Evolutionary conservation across 2,797 vertebrate species (phyloP).

Genomic region (Champsocephalus gunnari): DNA sequence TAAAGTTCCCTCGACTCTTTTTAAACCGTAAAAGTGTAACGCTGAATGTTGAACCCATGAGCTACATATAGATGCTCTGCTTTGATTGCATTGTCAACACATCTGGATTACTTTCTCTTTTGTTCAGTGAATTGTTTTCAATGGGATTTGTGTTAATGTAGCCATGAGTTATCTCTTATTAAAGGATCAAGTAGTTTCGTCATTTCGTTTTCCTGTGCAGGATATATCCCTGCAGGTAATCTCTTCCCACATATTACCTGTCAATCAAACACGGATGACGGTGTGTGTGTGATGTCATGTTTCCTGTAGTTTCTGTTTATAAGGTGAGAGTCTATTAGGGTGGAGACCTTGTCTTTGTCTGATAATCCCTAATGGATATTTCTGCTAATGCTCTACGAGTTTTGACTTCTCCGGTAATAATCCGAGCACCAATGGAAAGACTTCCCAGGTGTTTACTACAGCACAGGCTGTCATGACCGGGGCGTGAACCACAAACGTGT

Average conservation of each 20-base stretch:
- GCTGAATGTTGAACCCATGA: neutral
- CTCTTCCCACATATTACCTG: neutral
- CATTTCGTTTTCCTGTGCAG: neutral
- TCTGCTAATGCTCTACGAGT: slow-evolving; percentile 40
- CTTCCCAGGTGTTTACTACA: slow-evolving; percentile 25
- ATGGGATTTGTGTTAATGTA: neutral
- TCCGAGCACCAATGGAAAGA: slow-evolving; percentile 17
- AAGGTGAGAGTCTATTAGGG: neutral
- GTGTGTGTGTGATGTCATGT: slow-evolving; percentile 19
- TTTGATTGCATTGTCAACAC: neutral
- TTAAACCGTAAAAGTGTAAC: slow-evolving; percentile 1
- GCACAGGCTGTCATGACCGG: neutral
- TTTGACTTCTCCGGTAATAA: slow-evolving; percentile 33
- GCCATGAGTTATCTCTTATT: neutral
- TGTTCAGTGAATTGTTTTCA: neutral
- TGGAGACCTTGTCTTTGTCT: slow-evolving; percentile 38
- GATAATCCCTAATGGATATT: slow-evolving; percentile 43
- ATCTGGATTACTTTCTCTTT: slow-evolving; percentile 1
- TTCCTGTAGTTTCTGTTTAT: slow-evolving; percentile 41
- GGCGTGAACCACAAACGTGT: slow-evolving; percentile 40
- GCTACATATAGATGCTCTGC: neutral
- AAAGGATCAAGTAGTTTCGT: neutral
- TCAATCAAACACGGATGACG: slow-evolving; percentile 15
- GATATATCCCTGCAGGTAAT: neutral
- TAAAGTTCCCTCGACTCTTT: neutral